Percentiles rank a stretch among this genome's conserved stretches.
These are phyloP conservation scores for Cryptosula pallasiana DNA, from an alignment of 2,888 invertebrate genomes.

Conservation along the genomic window DNA sequence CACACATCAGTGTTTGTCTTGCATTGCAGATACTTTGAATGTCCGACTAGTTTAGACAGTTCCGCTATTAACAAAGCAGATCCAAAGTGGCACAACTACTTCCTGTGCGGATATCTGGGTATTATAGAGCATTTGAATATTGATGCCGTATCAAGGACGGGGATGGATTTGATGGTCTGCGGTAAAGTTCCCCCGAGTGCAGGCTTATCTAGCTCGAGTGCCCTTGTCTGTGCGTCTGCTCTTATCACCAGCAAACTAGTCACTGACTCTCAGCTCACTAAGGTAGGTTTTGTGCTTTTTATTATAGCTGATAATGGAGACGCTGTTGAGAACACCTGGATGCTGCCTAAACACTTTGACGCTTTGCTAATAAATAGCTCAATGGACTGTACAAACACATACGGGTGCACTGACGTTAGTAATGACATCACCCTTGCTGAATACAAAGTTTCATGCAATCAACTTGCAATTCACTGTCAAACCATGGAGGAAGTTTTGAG, in stretches of 20 bases:
- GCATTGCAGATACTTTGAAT: background rate
- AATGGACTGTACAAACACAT: too few relatives aligned
- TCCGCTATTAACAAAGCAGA: conserved; percentile 39
- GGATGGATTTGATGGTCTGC: conserved; percentile 70
- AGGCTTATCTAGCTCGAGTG: conserved; percentile 94
- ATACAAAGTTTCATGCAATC: too few relatives aligned
- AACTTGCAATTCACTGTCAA: too few relatives aligned
- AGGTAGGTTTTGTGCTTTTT: background rate
- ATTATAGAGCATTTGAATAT: conserved; percentile 61
- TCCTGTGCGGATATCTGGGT: conserved; percentile 86
- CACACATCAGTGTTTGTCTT: background rate
- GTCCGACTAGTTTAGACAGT: conserved; percentile 26
- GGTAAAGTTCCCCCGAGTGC: conserved; percentile 88
- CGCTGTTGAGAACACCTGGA: too few relatives aligned
- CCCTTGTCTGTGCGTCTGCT: conserved; percentile 88
- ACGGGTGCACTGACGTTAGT: too few relatives aligned
- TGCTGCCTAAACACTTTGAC: too few relatives aligned
- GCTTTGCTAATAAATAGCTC: too few relatives aligned
- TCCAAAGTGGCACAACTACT: conserved; percentile 85
- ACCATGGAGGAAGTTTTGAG: too few relatives aligned
- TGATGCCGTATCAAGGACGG: conserved; percentile 44
- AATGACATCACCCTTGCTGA: too few relatives aligned
- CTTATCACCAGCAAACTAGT: conserved; percentile 62
- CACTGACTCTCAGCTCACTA: background rate
- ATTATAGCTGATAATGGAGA: too few relatives aligned